A percentile compares a stretch with the other conserved stretches of the same genome.
Conservation (phyloP, 92 coral and sea anemone genomes). For the Actinostola sp. region DNA sequence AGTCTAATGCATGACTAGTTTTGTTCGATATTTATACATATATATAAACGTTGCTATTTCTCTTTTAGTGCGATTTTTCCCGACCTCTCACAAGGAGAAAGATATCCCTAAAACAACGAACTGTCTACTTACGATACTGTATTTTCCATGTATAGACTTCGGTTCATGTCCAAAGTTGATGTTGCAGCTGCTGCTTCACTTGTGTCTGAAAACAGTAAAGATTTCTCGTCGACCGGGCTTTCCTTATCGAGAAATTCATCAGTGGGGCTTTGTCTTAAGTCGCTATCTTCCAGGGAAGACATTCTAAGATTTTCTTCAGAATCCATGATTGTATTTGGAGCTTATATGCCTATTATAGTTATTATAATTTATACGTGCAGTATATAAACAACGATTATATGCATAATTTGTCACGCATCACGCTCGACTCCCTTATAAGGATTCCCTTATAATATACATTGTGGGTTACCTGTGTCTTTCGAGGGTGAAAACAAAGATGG, state of each 20-base stretch:
- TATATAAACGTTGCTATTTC: no score
- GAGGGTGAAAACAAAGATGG: constrained; percentile 29
- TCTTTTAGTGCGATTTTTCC: no score
- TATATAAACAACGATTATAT: no score
- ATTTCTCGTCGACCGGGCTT: neutral
- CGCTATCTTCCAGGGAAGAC: neutral
- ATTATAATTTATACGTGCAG: no score
- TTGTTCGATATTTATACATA: no score
- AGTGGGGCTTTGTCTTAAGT: neutral
- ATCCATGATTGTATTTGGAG: neutral
- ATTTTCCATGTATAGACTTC: constrained; percentile 45
- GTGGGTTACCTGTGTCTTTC: neutral
- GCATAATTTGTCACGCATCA: no score
- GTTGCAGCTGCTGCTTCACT: neutral
- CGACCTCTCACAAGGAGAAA: no score
- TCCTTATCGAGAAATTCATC: neutral
- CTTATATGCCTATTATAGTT: neutral
- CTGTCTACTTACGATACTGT: constrained; percentile 41
- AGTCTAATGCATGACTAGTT: no score
- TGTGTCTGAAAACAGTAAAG: neutral
- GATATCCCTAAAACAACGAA: neutral
- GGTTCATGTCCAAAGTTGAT: constrained; percentile 26
- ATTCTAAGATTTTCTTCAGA: neutral
- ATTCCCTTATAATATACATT: no score
- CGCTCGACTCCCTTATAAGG: no score